phyloP scores from a whole-genome alignment of 2,888 invertebrate genomes.

The Fragum fragum region DNA sequence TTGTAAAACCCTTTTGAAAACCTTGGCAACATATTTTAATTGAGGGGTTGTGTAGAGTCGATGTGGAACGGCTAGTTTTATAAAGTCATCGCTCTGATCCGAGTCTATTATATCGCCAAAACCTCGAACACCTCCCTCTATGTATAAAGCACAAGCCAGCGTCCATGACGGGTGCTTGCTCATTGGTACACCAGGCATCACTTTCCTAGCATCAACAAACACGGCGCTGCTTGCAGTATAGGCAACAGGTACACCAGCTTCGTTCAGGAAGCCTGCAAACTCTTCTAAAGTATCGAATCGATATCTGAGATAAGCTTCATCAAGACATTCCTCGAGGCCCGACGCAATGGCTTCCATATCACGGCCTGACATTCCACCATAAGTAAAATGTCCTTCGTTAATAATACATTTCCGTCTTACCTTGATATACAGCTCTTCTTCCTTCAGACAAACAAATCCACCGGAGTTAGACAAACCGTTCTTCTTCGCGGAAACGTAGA shows the following conservation, averaged over 20 bases:
- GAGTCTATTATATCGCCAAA: constrained; percentile 1
- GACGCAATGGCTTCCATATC: constrained; percentile 44
- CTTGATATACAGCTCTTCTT: constrained; percentile 5
- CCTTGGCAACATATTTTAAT: constrained; percentile 13
- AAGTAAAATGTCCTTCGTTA: constrained; percentile 41
- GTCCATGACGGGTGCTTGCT: constrained; percentile 23
- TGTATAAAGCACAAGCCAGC: constrained; percentile 39
- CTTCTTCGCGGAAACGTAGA: constrained; percentile 44
- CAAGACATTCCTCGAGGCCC: constrained; percentile 37
- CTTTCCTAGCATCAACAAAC: constrained; percentile 36
- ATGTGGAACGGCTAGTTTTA: constrained; percentile 35
- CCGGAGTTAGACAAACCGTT: constrained; percentile 51
- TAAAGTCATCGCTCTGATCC: constrained; percentile 9
- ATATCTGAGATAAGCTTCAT: constrained; percentile 37
- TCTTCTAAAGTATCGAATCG: constrained; percentile 25
- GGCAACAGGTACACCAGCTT: constrained; percentile 30
- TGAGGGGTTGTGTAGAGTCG: constrained; percentile 33
- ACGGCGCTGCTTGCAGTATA: constrained; percentile 21
- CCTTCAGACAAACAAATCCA: constrained; percentile 31
- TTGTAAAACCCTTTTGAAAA: background rate
- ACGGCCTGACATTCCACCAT: constrained; percentile 50
- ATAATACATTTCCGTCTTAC: constrained; percentile 18
- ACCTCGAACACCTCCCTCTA: constrained; percentile 22
- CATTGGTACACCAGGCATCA: constrained; percentile 25
- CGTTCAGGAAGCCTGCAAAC: constrained; percentile 8